Percentiles rank a stretch among this genome's conserved stretches.
These are phyloP conservation scores for Pholis gunnellus DNA, from an alignment of 2,113 vertebrate species.

Conservation along the genomic window DNA sequence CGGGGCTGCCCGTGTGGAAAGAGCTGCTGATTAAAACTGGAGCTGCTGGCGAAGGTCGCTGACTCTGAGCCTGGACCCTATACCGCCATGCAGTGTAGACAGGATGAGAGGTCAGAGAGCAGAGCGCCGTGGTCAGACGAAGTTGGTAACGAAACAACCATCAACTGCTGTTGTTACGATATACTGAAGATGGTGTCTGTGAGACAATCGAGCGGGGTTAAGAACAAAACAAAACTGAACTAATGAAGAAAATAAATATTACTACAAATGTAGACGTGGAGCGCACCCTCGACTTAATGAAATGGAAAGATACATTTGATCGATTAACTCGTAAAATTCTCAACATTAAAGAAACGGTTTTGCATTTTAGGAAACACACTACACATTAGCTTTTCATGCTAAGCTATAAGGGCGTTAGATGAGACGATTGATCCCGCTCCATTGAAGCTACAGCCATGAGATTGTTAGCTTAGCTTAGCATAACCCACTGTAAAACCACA, in stretches of 20 bases:
- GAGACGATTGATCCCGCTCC: background rate
- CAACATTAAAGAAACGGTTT: background rate
- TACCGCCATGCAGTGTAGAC: slow-evolving; percentile 56
- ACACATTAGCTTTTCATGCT: background rate
- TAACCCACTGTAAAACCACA: background rate
- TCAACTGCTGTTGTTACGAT: slow-evolving; percentile 32
- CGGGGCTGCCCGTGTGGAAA: slow-evolving; percentile 41
- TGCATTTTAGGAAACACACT: background rate
- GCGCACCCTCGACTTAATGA: background rate
- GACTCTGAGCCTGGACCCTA: slow-evolving; percentile 52
- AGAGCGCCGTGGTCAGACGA: slow-evolving; percentile 9
- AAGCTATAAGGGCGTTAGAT: background rate
- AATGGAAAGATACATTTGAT: background rate
- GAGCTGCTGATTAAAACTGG: slow-evolving; percentile 74
- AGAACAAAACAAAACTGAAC: background rate
- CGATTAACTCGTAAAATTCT: background rate
- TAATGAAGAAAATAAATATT: background rate
- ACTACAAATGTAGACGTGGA: background rate
- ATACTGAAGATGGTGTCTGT: background rate
- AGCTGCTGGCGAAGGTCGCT: slow-evolving; percentile 64
- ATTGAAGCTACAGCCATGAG: background rate
- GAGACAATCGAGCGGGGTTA: background rate
- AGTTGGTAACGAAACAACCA: slow-evolving; percentile 53
- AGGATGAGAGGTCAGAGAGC: slow-evolving; percentile 55
- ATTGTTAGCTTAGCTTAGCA: background rate